Percentiles rank a stretch among this genome's conserved stretches.
Evolutionary conservation across 1,140 invertebrate species (phyloP).

Genomic region (Lepidostoma basale): DNA sequence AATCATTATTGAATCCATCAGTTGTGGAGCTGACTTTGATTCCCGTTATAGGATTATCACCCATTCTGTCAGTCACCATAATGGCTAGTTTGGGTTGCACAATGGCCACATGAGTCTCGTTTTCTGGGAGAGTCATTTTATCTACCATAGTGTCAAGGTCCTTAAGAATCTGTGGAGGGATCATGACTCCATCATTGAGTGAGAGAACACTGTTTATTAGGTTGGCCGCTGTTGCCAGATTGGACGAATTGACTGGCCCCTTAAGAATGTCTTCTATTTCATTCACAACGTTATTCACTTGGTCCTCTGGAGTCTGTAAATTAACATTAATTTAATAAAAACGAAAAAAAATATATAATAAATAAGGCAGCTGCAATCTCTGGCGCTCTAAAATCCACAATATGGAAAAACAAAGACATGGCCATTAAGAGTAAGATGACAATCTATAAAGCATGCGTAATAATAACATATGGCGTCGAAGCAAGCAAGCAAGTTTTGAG

Average conservation of each 20-base stretch:
- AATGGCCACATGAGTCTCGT: conserved; percentile 33
- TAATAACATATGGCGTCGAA: too few relatives aligned
- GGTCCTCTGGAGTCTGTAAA: conserved; percentile 30
- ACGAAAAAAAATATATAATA: neutral
- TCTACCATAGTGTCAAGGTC: conserved; percentile 52
- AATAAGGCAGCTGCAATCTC: too few relatives aligned
- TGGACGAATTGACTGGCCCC: conserved; percentile 10
- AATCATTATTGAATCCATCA: conserved; percentile 49
- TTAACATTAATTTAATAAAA: neutral
- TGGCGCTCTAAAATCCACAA: too few relatives aligned
- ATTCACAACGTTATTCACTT: conserved; percentile 27
- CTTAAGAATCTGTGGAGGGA: conserved; percentile 52
- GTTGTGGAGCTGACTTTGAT: conserved; percentile 49
- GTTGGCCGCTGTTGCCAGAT: conserved; percentile 7
- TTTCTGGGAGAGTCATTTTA: conserved; percentile 49
- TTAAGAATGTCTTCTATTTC: conserved; percentile 20
- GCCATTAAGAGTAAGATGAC: too few relatives aligned
- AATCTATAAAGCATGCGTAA: too few relatives aligned
- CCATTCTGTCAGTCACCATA: conserved; percentile 50
- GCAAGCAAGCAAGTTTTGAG: too few relatives aligned
- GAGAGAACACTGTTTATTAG: conserved; percentile 53
- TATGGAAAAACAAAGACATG: too few relatives aligned
- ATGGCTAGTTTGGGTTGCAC: conserved; percentile 54
- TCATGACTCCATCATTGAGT: conserved; percentile 48
- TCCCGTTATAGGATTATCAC: conserved; percentile 49